Base-by-base conservation (phyloP, 1,140 invertebrate species). In the Cataglyphis hispanica region DNA sequence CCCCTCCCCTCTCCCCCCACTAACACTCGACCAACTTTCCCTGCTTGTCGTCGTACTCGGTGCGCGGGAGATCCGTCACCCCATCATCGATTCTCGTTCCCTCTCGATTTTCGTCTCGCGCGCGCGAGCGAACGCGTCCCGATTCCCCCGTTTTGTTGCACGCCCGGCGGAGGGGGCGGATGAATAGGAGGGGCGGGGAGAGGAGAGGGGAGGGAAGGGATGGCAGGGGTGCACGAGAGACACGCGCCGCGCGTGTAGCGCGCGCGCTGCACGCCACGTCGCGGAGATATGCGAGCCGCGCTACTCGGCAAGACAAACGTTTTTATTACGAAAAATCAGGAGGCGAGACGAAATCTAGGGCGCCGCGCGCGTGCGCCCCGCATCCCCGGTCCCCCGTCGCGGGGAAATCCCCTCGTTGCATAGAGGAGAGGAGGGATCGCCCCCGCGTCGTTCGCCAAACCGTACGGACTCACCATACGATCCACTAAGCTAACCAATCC, bases 251-350 rank as follows among this genome's bases (percentile, higher is more conserved):
- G 58, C 60, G 56, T 75, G 56, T 53, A 56, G 58, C 61, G 22
- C 60, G 22, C 60, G 72, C 50, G 83, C 58, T 85, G 70, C 58
- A 34, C 66, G 64, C 63, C 63, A 31, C 43, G 61, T 16, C 63
- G 84, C 63, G 84, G 87, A 91, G 90, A 90, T 90, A 91, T 81
- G 87, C 75, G 87, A 87, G 84, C 80, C 61, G 84, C 80, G 76
- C 88, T 75, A 90, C 88, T 91, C 72, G 87, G 75, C 87, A 88
- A 91, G 92, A 92, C 90, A 92, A 93, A 93, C 91, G 92, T 92
- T 93, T 93, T 93, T 92, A 93, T 93, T 92, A 91, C 86, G 90
- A 91, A 92, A 92, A 93, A 93, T 92, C 91, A 91, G 91, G 78
- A 88, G 85, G 75, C 89, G 89, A 92, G 86, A 92, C 88, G 90